phyloP scores from a whole-genome alignment of 2,113 vertebrate genomes.

The Hiodon tergisus region DNA sequence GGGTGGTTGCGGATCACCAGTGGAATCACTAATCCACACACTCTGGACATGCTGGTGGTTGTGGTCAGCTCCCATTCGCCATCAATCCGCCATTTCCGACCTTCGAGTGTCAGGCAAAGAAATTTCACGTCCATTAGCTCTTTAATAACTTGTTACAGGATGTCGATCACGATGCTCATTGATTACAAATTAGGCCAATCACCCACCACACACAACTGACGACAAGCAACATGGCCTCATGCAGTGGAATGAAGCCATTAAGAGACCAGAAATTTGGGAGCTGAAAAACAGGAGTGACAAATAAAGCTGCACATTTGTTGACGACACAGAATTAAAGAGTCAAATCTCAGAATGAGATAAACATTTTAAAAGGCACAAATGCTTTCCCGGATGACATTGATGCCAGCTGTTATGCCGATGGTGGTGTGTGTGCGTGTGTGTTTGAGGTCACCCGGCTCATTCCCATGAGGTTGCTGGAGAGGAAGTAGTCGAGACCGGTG shows the following conservation, averaged over 20 bases:
- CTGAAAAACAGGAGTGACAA: neutral
- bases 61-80: constrained; percentile 1
- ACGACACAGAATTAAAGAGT: neutral
- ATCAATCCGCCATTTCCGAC: constrained; percentile 23
- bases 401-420: too few relatives aligned
- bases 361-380: too few relatives aligned
- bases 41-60: neutral
- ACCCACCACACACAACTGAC: neutral
- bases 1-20: constrained; percentile 16
- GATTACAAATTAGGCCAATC: constrained; percentile 28
- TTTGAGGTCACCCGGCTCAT: too few relatives aligned
- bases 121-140: constrained; percentile 22
- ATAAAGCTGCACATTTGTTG: neutral
- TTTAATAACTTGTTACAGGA: constrained; percentile 29
- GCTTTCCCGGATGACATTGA: too few relatives aligned
- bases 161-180: constrained; percentile 25
- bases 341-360: too few relatives aligned
- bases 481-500: too few relatives aligned
- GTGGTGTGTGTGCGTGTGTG: too few relatives aligned
- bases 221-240: neutral
- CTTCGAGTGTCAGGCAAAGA: constrained; percentile 19
- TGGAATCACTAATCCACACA: constrained; percentile 4
- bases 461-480: too few relatives aligned
- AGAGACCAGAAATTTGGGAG: neutral
- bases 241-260: neutral